phyloP scores from a whole-genome alignment of 2,888 invertebrate species.

The Tetheella fluctuosa region DNA sequence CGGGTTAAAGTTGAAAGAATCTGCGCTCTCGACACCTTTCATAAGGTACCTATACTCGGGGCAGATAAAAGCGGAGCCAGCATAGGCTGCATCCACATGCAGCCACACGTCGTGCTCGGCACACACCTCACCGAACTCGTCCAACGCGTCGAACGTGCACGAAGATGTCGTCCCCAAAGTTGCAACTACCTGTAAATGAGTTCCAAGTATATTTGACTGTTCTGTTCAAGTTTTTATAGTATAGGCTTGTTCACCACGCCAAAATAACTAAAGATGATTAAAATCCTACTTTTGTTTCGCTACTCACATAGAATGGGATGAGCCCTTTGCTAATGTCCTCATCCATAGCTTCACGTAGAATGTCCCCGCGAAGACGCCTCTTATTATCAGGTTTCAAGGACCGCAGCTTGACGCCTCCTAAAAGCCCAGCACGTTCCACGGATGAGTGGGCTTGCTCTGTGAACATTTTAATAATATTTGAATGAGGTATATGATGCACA shows the following conservation, averaged over 20 bases:
- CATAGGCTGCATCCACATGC: conserved; percentile 98
- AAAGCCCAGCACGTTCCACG: conserved; percentile 95
- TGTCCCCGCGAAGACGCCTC: conserved; percentile 89
- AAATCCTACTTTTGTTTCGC: not conserved
- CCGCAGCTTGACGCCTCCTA: conserved; percentile 93
- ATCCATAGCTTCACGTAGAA: conserved; percentile 90
- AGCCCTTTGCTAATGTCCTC: conserved; percentile 94
- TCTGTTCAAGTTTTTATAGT: too few relatives aligned
- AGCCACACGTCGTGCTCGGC: conserved; percentile 92
- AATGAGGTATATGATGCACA: too few relatives aligned
- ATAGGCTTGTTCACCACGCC: too few relatives aligned
- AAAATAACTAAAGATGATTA: not conserved
- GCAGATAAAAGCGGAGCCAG: conserved; percentile 97
- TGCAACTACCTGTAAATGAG: conserved; percentile 86
- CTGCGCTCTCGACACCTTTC: conserved; percentile 94
- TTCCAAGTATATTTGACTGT: not conserved
- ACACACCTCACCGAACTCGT: conserved; percentile 96
- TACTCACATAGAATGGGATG: conserved; percentile 97
- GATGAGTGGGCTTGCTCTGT: conserved; percentile 96
- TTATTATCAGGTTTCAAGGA: conserved; percentile 89
- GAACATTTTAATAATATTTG: conserved; percentile 20
- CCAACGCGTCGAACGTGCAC: conserved; percentile 95
- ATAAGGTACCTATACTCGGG: conserved; percentile 97
- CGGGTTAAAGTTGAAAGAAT: conserved; percentile 99
- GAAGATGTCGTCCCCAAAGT: conserved; percentile 98